Percentiles rank a stretch among this genome's conserved stretches.
Evolutionary conservation across 2,113 vertebrate genomes (phyloP).

Genomic region (Nothoprocta perdicaria): DNA sequence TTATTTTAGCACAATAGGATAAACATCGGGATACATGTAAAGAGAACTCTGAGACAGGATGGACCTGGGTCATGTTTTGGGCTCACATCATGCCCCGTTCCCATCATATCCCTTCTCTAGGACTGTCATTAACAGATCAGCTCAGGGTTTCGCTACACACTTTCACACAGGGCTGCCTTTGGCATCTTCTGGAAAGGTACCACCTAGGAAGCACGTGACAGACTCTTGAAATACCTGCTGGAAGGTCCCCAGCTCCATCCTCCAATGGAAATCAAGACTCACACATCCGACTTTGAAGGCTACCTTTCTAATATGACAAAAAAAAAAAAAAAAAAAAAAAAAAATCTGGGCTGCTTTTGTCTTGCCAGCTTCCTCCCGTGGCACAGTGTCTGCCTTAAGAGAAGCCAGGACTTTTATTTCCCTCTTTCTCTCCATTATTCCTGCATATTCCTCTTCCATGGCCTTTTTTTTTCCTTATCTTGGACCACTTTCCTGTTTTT

Average conservation of each 20-base stretch:
- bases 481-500: constrained; percentile 74
- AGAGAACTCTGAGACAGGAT: neutral
- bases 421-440: constrained; percentile 33
- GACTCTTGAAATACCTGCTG: neutral
- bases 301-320: fast-evolving
- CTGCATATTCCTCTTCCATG: constrained; percentile 21
- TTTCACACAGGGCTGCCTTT: neutral
- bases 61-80: neutral
- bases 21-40: neutral
- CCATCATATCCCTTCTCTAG: neutral
- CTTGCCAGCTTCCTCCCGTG: neutral
- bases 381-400: neutral
- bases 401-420: neutral
- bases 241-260: neutral
- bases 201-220: fast-evolving
- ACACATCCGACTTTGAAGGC: neutral
- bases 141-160: neutral
- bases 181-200: neutral
- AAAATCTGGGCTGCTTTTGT: neutral
- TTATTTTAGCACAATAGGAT: neutral
- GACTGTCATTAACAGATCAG: neutral
- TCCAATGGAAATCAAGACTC: neutral
- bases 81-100: neutral
- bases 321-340: too few relatives aligned
- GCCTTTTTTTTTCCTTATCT: constrained; percentile 66